Conservation (phyloP, 2,888 invertebrate species). For the Lycocerus yunnanus region DNA sequence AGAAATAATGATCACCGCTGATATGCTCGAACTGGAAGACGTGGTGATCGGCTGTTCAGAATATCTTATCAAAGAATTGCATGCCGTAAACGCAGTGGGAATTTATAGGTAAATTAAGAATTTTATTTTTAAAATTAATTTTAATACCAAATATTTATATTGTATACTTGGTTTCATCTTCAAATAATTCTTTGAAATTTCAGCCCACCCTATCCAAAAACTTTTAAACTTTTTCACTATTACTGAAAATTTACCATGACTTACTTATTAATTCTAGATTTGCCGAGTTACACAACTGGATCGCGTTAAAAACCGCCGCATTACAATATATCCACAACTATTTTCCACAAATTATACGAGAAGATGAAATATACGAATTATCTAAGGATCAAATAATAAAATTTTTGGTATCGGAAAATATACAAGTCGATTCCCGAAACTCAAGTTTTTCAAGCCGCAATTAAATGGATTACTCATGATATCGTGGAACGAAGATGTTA, state of each 20-base stretch:
- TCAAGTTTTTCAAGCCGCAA: constrained; percentile 85
- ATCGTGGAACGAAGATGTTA: constrained; percentile 75
- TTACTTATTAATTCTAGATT: too few species aligned
- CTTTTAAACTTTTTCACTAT: too few species aligned
- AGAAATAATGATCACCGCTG: constrained; percentile 85
- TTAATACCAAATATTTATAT: too few species aligned
- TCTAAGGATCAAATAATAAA: constrained; percentile 77
- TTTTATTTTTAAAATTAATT: background rate
- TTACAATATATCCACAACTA: constrained; percentile 82
- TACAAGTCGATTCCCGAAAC: constrained; percentile 88
- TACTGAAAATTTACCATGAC: too few species aligned
- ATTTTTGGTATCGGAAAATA: constrained; percentile 81
- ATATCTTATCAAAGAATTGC: constrained; percentile 82
- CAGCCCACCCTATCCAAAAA: too few species aligned
- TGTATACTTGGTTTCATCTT: too few species aligned
- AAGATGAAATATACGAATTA: constrained; percentile 85
- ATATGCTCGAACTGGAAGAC: constrained; percentile 88
- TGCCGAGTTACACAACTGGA: constrained; percentile 86
- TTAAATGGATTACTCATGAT: constrained; percentile 87
- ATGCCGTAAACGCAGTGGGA: constrained; percentile 87
- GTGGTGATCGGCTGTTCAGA: constrained; percentile 83
- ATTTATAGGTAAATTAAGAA: constrained; percentile 67
- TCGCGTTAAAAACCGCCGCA: constrained; percentile 75
- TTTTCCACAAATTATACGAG: constrained; percentile 79
- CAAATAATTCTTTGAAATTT: too few species aligned